Evolutionary conservation across 2,888 invertebrate genomes (phyloP).

Genomic region (Pyrocoelia pectoralis): DNA sequence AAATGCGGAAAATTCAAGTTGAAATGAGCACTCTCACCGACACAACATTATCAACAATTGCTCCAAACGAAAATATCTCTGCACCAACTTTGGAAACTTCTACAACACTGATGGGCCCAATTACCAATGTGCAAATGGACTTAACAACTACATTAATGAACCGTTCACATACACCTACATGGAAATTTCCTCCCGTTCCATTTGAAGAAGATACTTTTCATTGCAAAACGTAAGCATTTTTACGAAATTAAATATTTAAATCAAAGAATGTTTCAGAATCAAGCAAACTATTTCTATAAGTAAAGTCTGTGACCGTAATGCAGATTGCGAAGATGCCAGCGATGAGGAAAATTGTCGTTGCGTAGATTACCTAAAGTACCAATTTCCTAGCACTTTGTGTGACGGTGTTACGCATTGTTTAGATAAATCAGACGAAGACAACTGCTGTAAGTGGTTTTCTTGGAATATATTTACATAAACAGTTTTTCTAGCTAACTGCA

Average conservation of each 20-base stretch:
- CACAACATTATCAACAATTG: too few species aligned
- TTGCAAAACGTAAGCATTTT: background rate
- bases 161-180: background rate
- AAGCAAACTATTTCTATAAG: constrained; percentile 68
- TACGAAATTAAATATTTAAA: constrained; percentile 16
- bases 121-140: background rate
- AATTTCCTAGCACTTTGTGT: constrained; percentile 69
- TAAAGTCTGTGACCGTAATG: constrained; percentile 71
- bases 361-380: constrained; percentile 68
- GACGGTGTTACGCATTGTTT: constrained; percentile 78
- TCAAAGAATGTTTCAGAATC: constrained; percentile 61
- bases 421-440: constrained; percentile 77
- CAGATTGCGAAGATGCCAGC: constrained; percentile 84
- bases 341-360: constrained; percentile 81
- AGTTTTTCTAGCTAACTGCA: constrained; percentile 65
- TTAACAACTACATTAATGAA: background rate
- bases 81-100: background rate
- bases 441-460: constrained; percentile 60
- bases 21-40: too few species aligned
- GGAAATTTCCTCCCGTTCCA: background rate
- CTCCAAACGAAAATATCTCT: too few species aligned
- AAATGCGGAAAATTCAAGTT: too few species aligned
- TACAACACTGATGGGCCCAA: background rate
- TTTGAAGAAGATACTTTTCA: background rate
- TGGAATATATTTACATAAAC: background rate